A percentile compares a stretch with the other conserved stretches of the same genome.
Evolutionary conservation across 2,113 vertebrate species (phyloP).

Genomic region (Carassius carassius): DNA sequence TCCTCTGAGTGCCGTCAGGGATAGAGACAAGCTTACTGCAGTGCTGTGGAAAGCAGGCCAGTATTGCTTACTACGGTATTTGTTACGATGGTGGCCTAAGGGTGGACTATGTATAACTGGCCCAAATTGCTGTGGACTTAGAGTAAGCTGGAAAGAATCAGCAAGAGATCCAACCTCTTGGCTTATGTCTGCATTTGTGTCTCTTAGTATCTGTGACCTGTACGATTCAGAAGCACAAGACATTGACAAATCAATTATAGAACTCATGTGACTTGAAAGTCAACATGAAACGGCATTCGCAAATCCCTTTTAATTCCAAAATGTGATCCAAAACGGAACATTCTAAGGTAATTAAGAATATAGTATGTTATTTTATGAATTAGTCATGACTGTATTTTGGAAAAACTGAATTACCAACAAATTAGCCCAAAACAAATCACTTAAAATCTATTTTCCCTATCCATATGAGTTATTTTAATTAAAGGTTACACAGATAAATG

Average conservation of each 20-base stretch:
- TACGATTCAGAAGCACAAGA: background rate
- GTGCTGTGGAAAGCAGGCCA: conserved; percentile 11
- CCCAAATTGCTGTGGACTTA: conserved; percentile 31
- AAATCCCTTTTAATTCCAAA: background rate
- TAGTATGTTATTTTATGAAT: background rate
- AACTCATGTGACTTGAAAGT: background rate
- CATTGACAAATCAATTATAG: background rate
- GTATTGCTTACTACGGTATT: conserved; percentile 5
- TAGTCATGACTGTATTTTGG: background rate
- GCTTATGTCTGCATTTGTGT: background rate
- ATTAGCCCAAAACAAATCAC: background rate
- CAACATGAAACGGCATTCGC: background rate
- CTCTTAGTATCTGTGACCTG: conserved; percentile 11
- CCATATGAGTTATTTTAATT: background rate
- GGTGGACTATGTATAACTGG: conserved; percentile 11
- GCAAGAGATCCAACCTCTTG: background rate
- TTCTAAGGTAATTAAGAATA: background rate
- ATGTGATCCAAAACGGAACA: background rate
- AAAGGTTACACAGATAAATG: background rate
- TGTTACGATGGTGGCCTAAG: conserved; percentile 16
- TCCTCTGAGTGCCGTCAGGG: conserved; percentile 13
- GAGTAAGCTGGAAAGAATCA: background rate
- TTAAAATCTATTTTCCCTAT: background rate
- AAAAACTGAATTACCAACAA: background rate
- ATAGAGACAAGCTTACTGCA: conserved; percentile 16